phyloP scores from a whole-genome alignment of 2,888 invertebrate genomes.

The Drosophila kuntzei region DNA sequence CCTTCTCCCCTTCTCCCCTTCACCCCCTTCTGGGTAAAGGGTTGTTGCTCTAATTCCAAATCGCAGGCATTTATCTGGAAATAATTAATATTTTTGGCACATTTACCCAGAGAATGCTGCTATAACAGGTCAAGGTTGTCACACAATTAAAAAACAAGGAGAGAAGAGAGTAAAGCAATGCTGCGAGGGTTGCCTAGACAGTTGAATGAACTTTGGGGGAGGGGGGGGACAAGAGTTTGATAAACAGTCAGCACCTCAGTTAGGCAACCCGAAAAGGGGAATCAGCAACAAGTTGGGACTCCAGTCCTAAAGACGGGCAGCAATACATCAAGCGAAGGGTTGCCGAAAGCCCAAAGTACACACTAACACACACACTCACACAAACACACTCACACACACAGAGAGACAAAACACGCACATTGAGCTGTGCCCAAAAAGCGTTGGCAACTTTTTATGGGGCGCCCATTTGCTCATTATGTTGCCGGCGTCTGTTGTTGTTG shows the following conservation, averaged over 20 bases:
- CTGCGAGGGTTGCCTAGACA: conserved; percentile 40
- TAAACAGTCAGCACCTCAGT: conserved; percentile 29
- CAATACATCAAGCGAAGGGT: conserved; percentile 69
- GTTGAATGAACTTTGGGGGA: conserved; percentile 42
- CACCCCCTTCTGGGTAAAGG: conserved; percentile 36
- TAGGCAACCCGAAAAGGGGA: conserved; percentile 10
- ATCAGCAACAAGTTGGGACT: conserved; percentile 46
- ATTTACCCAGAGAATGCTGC: conserved; percentile 22
- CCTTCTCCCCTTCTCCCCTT: not conserved
- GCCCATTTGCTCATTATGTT: conserved; percentile 71
- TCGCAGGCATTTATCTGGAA: conserved; percentile 36
- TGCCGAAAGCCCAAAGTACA: conserved; percentile 58
- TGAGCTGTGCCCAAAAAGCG: conserved; percentile 48
- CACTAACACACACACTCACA: conserved; percentile 23
- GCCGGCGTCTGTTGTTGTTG: conserved; percentile 47
- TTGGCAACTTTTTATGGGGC: conserved; percentile 72
- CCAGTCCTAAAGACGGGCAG: conserved; percentile 29
- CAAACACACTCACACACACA: conserved; percentile 18
- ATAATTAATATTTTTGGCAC: conserved; percentile 72
- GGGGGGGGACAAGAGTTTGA: conserved; percentile 1
- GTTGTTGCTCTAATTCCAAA: conserved; percentile 46
- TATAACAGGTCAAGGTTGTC: conserved; percentile 63
- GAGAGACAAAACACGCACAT: conserved; percentile 50
- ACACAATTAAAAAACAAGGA: conserved; percentile 1
- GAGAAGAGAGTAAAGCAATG: not conserved